Evolutionary conservation across 2,797 vertebrate species (phyloP), one percentile per base, ranked within the genome.

Genomic region (Zalophus californianus): DNA sequence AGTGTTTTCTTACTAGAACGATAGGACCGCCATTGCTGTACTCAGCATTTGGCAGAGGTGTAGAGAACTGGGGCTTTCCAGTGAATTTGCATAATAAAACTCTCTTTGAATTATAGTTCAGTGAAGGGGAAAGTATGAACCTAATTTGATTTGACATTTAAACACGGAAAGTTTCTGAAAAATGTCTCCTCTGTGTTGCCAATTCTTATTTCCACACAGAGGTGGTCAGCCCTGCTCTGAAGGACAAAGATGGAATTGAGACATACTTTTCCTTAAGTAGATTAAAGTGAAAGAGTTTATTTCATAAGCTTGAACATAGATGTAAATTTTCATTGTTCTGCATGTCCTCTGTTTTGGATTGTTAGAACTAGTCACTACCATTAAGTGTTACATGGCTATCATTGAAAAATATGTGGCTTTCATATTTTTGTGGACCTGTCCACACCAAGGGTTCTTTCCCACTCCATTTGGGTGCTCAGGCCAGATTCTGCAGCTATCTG

Each of bases 11-110:
- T 77, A 58, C 25, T 77, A 52, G 60, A 73, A 73, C 0, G 27
- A n/a, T 1, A 27, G 56, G 41, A 86, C 25, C 82, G n/a, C 56
- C 52, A 25, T 80, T 60, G n/a, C 58, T 29, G 25, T 13, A 25
- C 48, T 86, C 13, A 13, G 20, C 0, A 0, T 91, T 97, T 96
- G 91, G 93, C 86, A 95, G 89, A 82, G 38, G 15, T 27, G 1
- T 32, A 78, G 44, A 83, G 89, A 89, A 14, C 66, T n/a, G 25
- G 56, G 56, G 66, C 8, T 96, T 96, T 90, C 35, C 27, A 64
- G 80, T 85, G 85, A 90, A 95, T 97, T 91, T 96, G 48, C 48
- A 95, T 88, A 95, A 93, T 94, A 90, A 82, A 90, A 86, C 54
- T 91, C 52, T 86, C 35, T 73, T 38, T 92, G 94, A 94, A 88